Percentiles rank a stretch among this genome's conserved stretches.
phyloP scores from a whole-genome alignment of 2,888 invertebrate species.

The Trichopoda pennipes region DNA sequence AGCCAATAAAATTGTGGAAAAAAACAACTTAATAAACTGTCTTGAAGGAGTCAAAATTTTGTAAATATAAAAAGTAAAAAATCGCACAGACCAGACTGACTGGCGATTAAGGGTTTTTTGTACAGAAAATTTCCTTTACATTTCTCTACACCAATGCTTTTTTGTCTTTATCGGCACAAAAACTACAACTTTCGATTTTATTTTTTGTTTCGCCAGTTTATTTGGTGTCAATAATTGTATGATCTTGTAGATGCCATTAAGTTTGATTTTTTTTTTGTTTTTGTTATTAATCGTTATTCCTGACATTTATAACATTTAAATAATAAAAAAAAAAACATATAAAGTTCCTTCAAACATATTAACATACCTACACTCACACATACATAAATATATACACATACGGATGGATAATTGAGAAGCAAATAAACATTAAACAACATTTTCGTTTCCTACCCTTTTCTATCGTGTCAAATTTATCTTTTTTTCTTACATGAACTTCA shows the following conservation, averaged over 20 bases:
- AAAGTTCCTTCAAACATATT: background rate
- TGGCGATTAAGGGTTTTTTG: slow-evolving; percentile 42
- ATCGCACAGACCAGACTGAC: background rate
- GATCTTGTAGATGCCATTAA: slow-evolving; percentile 54
- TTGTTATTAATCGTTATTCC: slow-evolving; percentile 35
- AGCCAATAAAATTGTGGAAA: slow-evolving; percentile 29
- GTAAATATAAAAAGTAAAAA: slow-evolving; percentile 8
- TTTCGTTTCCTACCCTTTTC: background rate
- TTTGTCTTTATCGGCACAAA: slow-evolving; percentile 13
- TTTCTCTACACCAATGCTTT: slow-evolving; percentile 3
- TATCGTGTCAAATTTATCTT: slow-evolving; percentile 15
- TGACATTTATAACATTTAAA: slow-evolving; percentile 38
- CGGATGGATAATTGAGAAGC: background rate
- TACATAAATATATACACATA: background rate
- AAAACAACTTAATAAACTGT: slow-evolving; percentile 41
- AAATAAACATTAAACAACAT: background rate
- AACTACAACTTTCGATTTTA: slow-evolving; percentile 68
- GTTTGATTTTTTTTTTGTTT: background rate
- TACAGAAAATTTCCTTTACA: slow-evolving; percentile 63
- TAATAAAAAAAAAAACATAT: background rate
- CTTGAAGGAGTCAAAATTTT: slow-evolving; percentile 47
- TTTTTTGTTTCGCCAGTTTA: slow-evolving; percentile 65
- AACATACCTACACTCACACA: too few species aligned
- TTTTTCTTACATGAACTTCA: slow-evolving; percentile 59
- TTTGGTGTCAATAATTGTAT: slow-evolving; percentile 55